A percentile compares a stretch with the other conserved stretches of the same genome.
phyloP scores from a whole-genome alignment of 2,113 vertebrate genomes.

The Meleagris gallopavo region DNA sequence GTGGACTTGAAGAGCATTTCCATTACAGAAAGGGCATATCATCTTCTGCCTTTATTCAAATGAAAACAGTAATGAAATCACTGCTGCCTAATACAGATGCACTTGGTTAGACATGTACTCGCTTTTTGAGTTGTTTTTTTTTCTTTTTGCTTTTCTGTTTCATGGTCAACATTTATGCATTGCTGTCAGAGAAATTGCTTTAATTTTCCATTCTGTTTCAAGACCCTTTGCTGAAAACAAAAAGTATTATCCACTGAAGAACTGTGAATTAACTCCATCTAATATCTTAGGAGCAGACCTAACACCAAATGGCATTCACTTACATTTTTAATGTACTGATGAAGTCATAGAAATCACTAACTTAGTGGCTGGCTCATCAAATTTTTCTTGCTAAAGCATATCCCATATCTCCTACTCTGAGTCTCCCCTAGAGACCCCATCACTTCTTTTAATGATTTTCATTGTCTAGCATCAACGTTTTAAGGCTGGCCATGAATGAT shows the following conservation, averaged over 20 bases:
- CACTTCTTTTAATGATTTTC: slow-evolving; percentile 49
- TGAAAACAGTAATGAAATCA: slow-evolving; percentile 59
- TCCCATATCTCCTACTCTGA: background rate
- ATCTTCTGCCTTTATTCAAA: slow-evolving; percentile 56
- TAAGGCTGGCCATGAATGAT: slow-evolving; percentile 36
- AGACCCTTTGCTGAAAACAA: slow-evolving; percentile 53
- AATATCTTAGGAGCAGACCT: slow-evolving; percentile 59
- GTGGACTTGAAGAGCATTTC: slow-evolving; percentile 58
- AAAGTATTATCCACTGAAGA: slow-evolving; percentile 65
- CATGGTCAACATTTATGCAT: slow-evolving; percentile 49
- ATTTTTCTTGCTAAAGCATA: slow-evolving; percentile 57
- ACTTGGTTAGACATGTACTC: slow-evolving; percentile 22
- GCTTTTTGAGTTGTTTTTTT: slow-evolving; percentile 15
- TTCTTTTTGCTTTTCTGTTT: slow-evolving; percentile 15
- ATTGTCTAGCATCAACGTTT: slow-evolving; percentile 32
- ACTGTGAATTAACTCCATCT: slow-evolving; percentile 68
- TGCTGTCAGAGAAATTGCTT: slow-evolving; percentile 69
- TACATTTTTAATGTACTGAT: slow-evolving; percentile 72
- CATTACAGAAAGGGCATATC: slow-evolving; percentile 58
- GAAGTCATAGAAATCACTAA: slow-evolving; percentile 66
- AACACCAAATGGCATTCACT: slow-evolving; percentile 66
- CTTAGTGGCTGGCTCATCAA: slow-evolving; percentile 9
- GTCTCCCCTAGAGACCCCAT: slow-evolving; percentile 38
- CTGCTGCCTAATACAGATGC: slow-evolving; percentile 27
- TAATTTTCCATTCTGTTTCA: slow-evolving; percentile 73